Evolutionary conservation across 2,113 vertebrate species (phyloP), one percentile per base, ranked within the genome.

Genomic region (Turdus rufiventris): DNA sequence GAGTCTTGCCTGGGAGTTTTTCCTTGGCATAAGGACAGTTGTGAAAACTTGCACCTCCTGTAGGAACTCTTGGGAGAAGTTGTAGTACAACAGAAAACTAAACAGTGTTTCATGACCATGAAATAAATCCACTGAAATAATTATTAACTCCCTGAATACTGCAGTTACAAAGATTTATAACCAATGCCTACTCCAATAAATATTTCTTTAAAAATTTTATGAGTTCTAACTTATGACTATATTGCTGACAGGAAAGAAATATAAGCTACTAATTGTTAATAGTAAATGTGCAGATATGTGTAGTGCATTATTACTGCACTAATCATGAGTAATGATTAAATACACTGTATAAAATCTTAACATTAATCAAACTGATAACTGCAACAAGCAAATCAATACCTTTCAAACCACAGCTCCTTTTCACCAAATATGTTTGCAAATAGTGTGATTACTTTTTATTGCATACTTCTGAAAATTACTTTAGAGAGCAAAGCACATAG

Each of bases 341-440:
- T 96, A 96, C 21, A 92, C 81, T 71, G 38, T 72, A 87, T 73
- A 92, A 89, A 96, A 94, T 97, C 95, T 96, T 92, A 97, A 88
- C 95, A 97, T 97, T 96, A 95, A 95, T 98, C 97, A 98, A 95
- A 97, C 72, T 84, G 88, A 90, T 97, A 97, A 96, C 87, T 93
- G 71, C 91, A 97, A 96, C 90, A 96, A 96, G 95, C 63, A 96
- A 97, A 98, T 96, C 95, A 90, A 95, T 96, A 95, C 26, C 43
- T 96, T 97, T 97, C 92, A 95, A 89, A 92, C 91, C 42, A 88
- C 34, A 73, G 50, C 34, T 88, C 51, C 85, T 83, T 96, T 96
- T 96, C 88, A 88, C 73, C 89, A 96, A 97, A 89, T 93, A 95
- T 26, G 53, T 88, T 96, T 94, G 89, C 96, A 93, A 91, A 91